Evolutionary conservation across 2,888 invertebrate species (phyloP).

Genomic region (Clivina fossor): DNA sequence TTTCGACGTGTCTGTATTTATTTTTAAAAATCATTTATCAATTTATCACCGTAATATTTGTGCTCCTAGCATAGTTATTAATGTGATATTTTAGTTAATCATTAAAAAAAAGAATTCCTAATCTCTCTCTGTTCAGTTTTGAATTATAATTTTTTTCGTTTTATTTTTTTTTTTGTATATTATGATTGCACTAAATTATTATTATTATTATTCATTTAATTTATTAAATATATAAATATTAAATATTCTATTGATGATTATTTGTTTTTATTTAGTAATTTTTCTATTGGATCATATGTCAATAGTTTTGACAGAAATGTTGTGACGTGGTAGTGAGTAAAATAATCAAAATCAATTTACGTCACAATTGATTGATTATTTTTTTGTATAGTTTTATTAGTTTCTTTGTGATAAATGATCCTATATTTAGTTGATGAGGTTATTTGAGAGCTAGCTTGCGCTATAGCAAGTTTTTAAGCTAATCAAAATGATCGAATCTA

Average conservation of each 20-base stretch:
- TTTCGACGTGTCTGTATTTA: slow-evolving; percentile 28
- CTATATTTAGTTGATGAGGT: slow-evolving; percentile 22
- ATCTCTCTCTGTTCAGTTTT: slow-evolving; percentile 25
- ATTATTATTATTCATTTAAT: slow-evolving; percentile 15
- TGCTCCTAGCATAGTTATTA: slow-evolving; percentile 33
- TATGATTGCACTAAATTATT: slow-evolving; percentile 21
- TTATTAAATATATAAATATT: slow-evolving; percentile 22
- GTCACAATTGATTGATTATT: too few relatives aligned
- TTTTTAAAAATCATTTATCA: too few relatives aligned
- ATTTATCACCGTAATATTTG: slow-evolving; percentile 31
- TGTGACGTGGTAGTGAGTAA: too few relatives aligned
- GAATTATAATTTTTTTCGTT: slow-evolving; percentile 1
- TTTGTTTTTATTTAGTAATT: slow-evolving; percentile 21
- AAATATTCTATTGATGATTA: slow-evolving; percentile 19
- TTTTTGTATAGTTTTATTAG: too few relatives aligned
- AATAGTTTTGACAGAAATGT: too few relatives aligned
- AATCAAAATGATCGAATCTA: slow-evolving; percentile 18
- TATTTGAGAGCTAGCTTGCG: slow-evolving; percentile 26
- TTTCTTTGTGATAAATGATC: too few relatives aligned
- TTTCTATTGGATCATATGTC: slow-evolving; percentile 16
- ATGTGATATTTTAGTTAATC: slow-evolving; percentile 33
- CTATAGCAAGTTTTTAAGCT: slow-evolving; percentile 21
- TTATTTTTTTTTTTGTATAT: slow-evolving; percentile 27
- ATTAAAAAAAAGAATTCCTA: slow-evolving; percentile 27
- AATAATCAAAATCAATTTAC: too few relatives aligned